Evolutionary conservation across 2,113 vertebrate genomes (phyloP), one percentile per base, ranked within the genome.

Genomic region (Lipophrys pholis): DNA sequence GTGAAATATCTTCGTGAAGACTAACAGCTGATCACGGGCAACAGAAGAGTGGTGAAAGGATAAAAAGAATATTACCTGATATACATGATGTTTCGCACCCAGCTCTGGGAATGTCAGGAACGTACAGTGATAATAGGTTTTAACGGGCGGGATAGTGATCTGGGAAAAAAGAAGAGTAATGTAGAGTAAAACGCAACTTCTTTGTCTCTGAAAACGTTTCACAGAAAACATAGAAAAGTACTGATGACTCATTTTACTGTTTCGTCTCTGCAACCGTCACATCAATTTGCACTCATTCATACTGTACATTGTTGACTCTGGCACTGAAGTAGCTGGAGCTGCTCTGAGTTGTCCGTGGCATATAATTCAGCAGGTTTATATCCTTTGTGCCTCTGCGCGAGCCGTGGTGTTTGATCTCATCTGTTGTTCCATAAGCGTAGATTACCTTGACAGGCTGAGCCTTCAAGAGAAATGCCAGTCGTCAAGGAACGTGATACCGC

Each of bases 81-180:
- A 94, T 69, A 96, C 89, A 11, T 94, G 94, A 69, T 95, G 89
- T 41, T 95, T 96, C 69, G 68, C 56, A 14, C 55, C 84, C 5
- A 95, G 76, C 0, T 60, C 52, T 12, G 94, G 90, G 4, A 95
- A 73, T 8, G 84, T 90, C 38, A 94, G 81, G 62, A 96, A 76
- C 42, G 90, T 94, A 58, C 95, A 96, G 73, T 95, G 92, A 3
- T 96, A 96, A 6, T 93, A 92, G 17, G 95, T 97, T 1, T 82
- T 82, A 3, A 68, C 38, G 4, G 78, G 41, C 7, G 94, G 94
- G 56, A 96, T 30, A 35, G 78, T 70, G 60, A 95, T 87, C 95
- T 96, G 85, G 21, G 2, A 42, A 42, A 42, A 8, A 10, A 8
- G 7, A 46, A 71, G 21, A 7, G 56, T 56, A 57, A 55, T 51